A percentile compares a stretch with the other conserved stretches of the same genome.
Evolutionary conservation across 2,113 vertebrate species (phyloP).

Genomic region (Cyanistes caeruleus): DNA sequence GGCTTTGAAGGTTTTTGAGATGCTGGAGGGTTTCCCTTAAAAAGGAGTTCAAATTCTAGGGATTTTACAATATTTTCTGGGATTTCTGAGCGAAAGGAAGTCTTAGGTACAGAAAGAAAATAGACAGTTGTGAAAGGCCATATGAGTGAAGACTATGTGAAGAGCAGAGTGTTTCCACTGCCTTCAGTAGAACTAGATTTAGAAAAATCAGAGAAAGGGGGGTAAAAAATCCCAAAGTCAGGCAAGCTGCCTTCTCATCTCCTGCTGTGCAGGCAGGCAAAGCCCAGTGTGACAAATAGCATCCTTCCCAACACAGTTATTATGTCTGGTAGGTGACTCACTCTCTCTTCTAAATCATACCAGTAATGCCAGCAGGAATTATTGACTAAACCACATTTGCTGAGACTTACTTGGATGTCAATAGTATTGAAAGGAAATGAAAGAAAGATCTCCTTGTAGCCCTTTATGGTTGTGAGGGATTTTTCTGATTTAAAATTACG

Average conservation of each 20-base stretch:
- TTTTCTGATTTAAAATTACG: not conserved
- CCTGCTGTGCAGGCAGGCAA: not conserved
- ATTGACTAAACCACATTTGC: slow-evolving; percentile 2
- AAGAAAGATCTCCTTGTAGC: not conserved
- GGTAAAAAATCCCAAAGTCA: not conserved
- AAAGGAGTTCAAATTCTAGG: not conserved
- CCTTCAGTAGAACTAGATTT: not conserved
- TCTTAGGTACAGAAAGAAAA: not conserved
- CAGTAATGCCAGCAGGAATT: not conserved
- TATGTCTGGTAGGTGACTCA: not conserved
- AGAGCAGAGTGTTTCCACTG: not conserved
- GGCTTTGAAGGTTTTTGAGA: not conserved
- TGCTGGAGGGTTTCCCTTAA: not conserved
- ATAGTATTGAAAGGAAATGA: slow-evolving; percentile 5
- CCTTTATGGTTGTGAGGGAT: not conserved
- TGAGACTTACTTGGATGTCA: not conserved
- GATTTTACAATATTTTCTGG: not conserved
- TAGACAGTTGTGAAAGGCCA: not conserved
- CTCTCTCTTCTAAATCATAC: not conserved
- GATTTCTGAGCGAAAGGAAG: not conserved
- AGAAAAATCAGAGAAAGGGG: not conserved
- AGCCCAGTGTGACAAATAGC: not conserved
- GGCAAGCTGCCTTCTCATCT: not conserved
- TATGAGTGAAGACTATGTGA: not conserved
- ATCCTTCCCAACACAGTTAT: slow-evolving; percentile 13